Percentiles rank a stretch among this genome's conserved stretches.
phyloP scores from a whole-genome alignment of 64 coral and sea anemone genomes.

The Actinia tenebrosa region DNA sequence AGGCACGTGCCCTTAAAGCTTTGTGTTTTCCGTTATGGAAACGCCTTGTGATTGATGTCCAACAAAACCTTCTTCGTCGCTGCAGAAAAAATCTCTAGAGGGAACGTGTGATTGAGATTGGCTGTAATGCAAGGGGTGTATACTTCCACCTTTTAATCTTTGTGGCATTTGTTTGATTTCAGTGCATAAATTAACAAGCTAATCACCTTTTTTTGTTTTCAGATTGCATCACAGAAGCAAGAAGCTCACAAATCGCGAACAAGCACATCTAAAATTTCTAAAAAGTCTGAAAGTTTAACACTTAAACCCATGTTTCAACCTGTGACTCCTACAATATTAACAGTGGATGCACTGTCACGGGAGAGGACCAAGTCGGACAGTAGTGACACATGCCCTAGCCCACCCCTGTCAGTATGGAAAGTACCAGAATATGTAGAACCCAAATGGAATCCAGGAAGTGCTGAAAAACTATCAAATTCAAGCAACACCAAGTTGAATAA shows the following conservation, averaged over 20 bases:
- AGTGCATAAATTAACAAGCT: not conserved
- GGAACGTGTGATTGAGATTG: no score
- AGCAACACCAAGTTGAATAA: conserved; percentile 68
- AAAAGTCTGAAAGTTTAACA: conserved; percentile 47
- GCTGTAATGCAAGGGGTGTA: not conserved
- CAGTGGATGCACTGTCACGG: conserved; percentile 46
- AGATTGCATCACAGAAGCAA: conserved; percentile 33
- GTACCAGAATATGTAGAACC: conserved; percentile 98
- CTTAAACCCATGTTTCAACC: conserved; percentile 38
- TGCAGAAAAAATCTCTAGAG: no score
- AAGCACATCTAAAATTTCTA: conserved; percentile 41
- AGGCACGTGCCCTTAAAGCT: no score
- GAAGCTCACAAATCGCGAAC: conserved; percentile 17
- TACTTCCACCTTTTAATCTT: not conserved
- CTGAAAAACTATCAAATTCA: conserved; percentile 28
- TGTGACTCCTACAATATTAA: conserved; percentile 22
- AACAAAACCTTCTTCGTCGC: no score
- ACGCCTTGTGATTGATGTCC: no score
- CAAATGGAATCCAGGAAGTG: conserved; percentile 87
- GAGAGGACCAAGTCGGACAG: conserved; percentile 69
- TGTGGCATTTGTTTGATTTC: not conserved
- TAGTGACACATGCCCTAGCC: conserved; percentile 68
- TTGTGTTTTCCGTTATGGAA: no score
- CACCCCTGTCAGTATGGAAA: conserved; percentile 99
- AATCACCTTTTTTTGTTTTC: not conserved